Base-by-base conservation (phyloP, 2,888 invertebrate species). In the Drosophila dives region DNA sequence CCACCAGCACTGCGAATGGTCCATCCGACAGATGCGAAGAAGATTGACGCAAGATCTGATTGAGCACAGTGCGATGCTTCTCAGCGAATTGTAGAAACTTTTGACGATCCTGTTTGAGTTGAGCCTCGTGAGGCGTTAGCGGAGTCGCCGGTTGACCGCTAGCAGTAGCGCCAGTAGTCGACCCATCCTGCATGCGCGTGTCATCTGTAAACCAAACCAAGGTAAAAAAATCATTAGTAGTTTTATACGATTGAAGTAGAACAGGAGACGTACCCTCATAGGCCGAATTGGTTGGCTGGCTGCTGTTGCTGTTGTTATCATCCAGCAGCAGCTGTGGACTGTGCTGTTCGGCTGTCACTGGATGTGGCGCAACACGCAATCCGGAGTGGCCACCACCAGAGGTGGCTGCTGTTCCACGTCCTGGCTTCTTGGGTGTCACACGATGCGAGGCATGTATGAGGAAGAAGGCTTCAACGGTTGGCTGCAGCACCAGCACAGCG, bases 391-490 rank as follows among this genome's bases (percentile, higher is more conserved):
- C 23, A 45, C 4, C 62, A 51, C 5, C 32, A 11, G 58, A 11
- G 17, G 26, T 11, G 33, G 8, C 26, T 12, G 23, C 11, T 42
- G 53, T 29, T 1, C 71, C 69, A n/a, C 81, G 73, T 26, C 72
- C 62, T 7, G 80, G 64, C 61, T 79, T 81, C 20, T 82, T 79
- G 6, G 81, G 49, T 2, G 81, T 72, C 1, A 78, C 83, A 72
- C 90, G 91, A 92, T 94, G 94, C 75, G 96, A 95, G 23, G 97
- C 96, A 91, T 98, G 97, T 3, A 97, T 97, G 63, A 98, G 93
- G 94, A 98, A 98, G 94, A 98, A 98, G 15, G 97, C 97, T 93
- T 98, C 98, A 4, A 98, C 97, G 7, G 97, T 96, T 33, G 97
- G 97, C 93, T 95, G 97, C 64, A 98, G 93, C 33, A 97, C 97